Conservation (phyloP, 1,140 invertebrate genomes). For the Anastrepha obliqua region DNA sequence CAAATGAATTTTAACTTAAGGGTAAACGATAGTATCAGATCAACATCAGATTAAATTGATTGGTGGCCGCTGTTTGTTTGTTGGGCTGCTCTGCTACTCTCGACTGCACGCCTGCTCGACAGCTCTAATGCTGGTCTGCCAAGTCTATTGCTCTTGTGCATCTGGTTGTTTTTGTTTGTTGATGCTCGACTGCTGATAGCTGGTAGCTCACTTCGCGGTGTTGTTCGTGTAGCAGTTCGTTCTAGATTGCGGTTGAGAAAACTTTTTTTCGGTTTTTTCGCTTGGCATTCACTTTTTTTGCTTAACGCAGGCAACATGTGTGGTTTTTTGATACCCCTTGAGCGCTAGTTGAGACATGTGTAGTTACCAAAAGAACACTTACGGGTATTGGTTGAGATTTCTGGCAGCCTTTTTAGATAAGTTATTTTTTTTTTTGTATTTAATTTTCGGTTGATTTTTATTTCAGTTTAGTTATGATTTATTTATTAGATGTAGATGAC, state of each 20-base stretch:
- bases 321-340: neutral
- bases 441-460: neutral
- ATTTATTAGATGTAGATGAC: no score
- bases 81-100: neutral
- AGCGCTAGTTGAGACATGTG: neutral
- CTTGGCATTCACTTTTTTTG: neutral
- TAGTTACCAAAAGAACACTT: neutral
- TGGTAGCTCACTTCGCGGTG: conserved; percentile 5
- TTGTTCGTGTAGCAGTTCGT: neutral
- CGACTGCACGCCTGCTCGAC: no score
- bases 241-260: neutral
- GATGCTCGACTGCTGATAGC: conserved; percentile 34
- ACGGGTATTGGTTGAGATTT: neutral
- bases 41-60: conserved; percentile 74
- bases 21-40: conserved; percentile 70
- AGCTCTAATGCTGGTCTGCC: neutral
- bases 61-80: conserved; percentile 62
- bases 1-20: conserved; percentile 74
- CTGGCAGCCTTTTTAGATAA: no score
- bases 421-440: neutral
- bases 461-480: neutral
- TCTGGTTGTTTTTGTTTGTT: conserved; percentile 20
- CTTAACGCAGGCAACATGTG: neutral
- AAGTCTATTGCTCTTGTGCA: neutral
- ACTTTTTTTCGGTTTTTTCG: neutral